phyloP scores from a whole-genome alignment of 2,113 vertebrate species.

The Silurus glanis region DNA sequence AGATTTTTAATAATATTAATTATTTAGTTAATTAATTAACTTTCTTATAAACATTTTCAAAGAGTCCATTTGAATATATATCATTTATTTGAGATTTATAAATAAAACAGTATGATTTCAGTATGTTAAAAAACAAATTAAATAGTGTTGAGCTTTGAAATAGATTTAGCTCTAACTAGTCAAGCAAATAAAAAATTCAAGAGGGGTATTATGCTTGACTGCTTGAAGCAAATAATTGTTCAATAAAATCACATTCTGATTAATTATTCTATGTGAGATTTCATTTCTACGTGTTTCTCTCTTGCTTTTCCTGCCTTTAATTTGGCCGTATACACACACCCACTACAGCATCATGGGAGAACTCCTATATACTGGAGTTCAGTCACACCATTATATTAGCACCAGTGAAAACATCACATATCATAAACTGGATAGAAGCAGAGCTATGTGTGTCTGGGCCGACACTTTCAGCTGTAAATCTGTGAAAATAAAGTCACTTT shows the following conservation, averaged over 20 bases:
- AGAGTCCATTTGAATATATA: neutral
- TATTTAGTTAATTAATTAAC: neutral
- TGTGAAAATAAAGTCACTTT: slow-evolving; percentile 19
- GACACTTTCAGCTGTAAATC: slow-evolving; percentile 6
- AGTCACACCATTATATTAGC: slow-evolving; percentile 5
- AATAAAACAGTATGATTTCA: neutral
- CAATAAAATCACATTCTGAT: neutral
- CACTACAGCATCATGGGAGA: neutral
- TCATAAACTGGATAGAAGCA: neutral
- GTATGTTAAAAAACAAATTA: neutral
- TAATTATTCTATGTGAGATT: neutral
- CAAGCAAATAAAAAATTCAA: neutral
- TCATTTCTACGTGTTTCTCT: neutral
- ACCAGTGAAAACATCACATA: neutral
- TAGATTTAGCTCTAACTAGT: neutral
- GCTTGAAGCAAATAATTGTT: neutral
- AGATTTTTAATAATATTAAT: neutral
- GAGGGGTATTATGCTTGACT: neutral
- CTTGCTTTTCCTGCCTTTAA: neutral
- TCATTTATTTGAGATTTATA: neutral
- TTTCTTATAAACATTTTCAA: no score
- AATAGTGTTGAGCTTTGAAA: neutral
- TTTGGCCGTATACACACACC: neutral
- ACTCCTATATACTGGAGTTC: neutral
- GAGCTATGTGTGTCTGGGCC: neutral